Evolutionary conservation across 2,113 vertebrate genomes (phyloP).

Genomic region (Gymnocephalus cernua): DNA sequence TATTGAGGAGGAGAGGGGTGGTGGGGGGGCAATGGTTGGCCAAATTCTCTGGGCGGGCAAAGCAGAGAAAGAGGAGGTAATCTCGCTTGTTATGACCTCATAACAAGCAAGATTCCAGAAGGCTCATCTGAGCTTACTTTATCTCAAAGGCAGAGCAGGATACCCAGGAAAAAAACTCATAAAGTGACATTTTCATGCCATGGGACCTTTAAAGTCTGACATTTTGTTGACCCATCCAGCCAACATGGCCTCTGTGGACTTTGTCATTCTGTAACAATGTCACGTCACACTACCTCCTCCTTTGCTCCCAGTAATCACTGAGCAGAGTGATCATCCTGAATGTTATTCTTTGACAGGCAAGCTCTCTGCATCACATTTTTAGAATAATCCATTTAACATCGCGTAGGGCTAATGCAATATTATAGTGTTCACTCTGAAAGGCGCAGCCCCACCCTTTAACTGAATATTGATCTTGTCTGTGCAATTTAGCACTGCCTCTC

Average conservation of each 20-base stretch:
- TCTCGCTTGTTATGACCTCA: too few relatives aligned
- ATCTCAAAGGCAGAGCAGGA: too few relatives aligned
- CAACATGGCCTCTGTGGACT: background rate
- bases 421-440: constrained; percentile 69
- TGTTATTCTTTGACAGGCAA: constrained; percentile 46
- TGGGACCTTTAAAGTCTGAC: too few relatives aligned
- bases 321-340: constrained; percentile 17
- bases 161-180: too few relatives aligned
- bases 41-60: too few relatives aligned
- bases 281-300: background rate
- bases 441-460: constrained; percentile 75
- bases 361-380: constrained; percentile 38
- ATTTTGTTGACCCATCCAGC: background rate
- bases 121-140: too few relatives aligned
- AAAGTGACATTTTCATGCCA: too few relatives aligned
- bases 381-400: constrained; percentile 52
- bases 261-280: background rate
- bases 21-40: too few relatives aligned
- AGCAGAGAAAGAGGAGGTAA: too few relatives aligned
- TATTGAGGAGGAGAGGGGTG: too few relatives aligned
- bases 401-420: constrained; percentile 56
- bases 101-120: too few relatives aligned
- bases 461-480: constrained; percentile 83
- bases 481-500: constrained; percentile 76
- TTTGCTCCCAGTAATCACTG: constrained; percentile 3